These are phyloP conservation scores for Galeopterus variegatus DNA, from an alignment of 2,113 vertebrate species.

Conservation along the genomic window DNA sequence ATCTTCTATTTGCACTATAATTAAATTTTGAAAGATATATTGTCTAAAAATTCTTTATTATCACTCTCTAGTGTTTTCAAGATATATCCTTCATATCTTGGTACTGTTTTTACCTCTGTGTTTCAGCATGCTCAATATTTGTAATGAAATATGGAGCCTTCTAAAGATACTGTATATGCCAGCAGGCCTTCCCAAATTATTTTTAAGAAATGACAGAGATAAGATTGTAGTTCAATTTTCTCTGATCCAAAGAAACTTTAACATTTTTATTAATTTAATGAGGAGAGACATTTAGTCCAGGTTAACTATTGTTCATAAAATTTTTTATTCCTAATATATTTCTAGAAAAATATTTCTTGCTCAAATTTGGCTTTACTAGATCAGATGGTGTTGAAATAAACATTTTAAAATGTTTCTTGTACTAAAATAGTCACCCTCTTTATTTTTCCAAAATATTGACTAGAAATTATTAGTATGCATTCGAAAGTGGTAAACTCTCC, in stretches of 20 bases:
- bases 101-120: not conserved
- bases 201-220: not conserved
- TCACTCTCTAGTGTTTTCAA: not conserved
- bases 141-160: not conserved
- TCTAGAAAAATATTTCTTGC: not conserved
- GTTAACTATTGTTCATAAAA: not conserved
- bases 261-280: slow-evolving; percentile 52
- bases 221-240: slow-evolving; percentile 62
- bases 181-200: not conserved
- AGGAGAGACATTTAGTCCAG: not conserved
- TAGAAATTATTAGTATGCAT: not conserved
- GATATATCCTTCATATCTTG: not conserved
- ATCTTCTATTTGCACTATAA: not conserved
- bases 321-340: not conserved
- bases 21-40: not conserved
- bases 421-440: not conserved
- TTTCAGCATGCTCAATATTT: not conserved
- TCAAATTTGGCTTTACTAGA: not conserved
- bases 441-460: not conserved
- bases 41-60: slow-evolving; percentile 13
- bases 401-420: not conserved
- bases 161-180: not conserved
- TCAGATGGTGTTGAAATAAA: not conserved
- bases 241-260: slow-evolving; percentile 10
- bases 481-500: not conserved